Base-by-base conservation (phyloP, 1,140 invertebrate genomes). In the Ephestia elutella region DNA sequence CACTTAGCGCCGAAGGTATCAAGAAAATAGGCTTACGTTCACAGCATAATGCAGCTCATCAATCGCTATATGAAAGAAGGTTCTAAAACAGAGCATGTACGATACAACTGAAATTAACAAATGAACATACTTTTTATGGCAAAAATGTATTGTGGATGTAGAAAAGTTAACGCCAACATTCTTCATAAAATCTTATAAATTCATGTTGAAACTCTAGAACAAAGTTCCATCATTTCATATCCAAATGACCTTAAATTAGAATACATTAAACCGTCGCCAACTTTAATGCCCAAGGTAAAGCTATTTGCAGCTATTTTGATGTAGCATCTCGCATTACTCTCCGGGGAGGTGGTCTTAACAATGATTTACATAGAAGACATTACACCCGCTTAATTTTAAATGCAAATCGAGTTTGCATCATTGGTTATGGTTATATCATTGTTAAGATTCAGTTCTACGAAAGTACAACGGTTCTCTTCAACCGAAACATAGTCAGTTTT, bases 331-430 rank as follows among this genome's bases (percentile, higher is more conserved):
- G 44, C 28, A 54, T 59, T 54, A 59, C 35, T 54, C 50, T 35
- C n/a, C 9, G 3, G 57, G 19, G 53, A 59, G 49, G 10, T 25
- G 17, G 51, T 21, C 30, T 48, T 25, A 28, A 49, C 44, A 32
- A 17, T 44, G 54, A 56, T 60, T 60, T 56, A 50, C 44, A 56
- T 56, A 56, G 59, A 50, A 25, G 48, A 56, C 19, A 44, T 60
- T 51, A 63, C 7, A 49, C 38, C 32, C 13, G 55, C 44, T 38
- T 28, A 53, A 57, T 51, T 56, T 57, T 15, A 48, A 49, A 58
- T 58, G 56, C n/a, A 58, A 58, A 58, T 58, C 25, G 20, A 21
- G n/a, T 15, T 57, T 25, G 20, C 20, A 25, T n/a, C 19, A 53
- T n/a, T n/a, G 20, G 50, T 53, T 53, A 44, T n/a, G 38, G n/a